These are phyloP conservation scores for Spisula subtruncata DNA, from an alignment of 2,888 invertebrate genomes.

Conservation along the genomic window DNA sequence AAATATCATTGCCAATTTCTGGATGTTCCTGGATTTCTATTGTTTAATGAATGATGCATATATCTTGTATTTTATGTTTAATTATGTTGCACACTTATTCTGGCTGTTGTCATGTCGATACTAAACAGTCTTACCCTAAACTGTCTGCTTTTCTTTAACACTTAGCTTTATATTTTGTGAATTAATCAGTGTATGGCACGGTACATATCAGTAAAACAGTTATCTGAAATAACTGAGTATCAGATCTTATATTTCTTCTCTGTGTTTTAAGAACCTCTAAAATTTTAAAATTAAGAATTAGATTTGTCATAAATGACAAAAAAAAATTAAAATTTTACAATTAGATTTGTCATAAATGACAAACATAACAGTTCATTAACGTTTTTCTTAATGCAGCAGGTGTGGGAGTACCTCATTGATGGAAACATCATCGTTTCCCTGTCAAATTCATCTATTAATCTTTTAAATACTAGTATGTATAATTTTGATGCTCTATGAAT, in stretches of 20 bases:
- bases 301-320: too few relatives aligned
- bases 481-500: background rate
- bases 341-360: too few relatives aligned
- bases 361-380: too few relatives aligned
- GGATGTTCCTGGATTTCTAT: background rate
- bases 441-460: background rate
- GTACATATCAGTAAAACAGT: background rate
- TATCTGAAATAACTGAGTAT: background rate
- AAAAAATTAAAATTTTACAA: too few relatives aligned
- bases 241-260: background rate
- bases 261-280: background rate
- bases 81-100: background rate
- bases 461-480: background rate
- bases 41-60: background rate
- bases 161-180: slow-evolving; percentile 2
- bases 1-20: too few relatives aligned
- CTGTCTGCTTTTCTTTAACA: slow-evolving; percentile 56
- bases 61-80: background rate
- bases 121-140: background rate
- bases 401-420: too few relatives aligned
- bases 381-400: too few relatives aligned
- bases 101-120: background rate
- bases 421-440: too few relatives aligned
- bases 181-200: background rate
- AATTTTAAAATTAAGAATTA: background rate